phyloP scores from a whole-genome alignment of 2,797 vertebrate genomes.

The Apogon hyalosoma region DNA sequence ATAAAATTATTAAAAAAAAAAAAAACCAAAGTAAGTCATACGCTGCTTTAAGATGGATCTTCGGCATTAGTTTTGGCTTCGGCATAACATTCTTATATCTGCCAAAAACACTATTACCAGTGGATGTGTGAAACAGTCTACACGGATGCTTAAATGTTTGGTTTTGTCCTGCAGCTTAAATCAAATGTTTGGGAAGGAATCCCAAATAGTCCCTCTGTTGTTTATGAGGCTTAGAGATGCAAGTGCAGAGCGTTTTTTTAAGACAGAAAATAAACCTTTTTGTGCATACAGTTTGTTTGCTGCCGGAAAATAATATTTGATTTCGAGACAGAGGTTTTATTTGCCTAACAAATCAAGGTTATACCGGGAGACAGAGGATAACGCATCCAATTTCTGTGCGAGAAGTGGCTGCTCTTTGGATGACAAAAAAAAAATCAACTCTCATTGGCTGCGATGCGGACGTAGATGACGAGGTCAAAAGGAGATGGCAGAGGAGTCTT shows the following conservation, averaged over 20 bases:
- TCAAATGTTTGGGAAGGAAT: slow-evolving; percentile 41
- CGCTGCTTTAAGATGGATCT: background rate
- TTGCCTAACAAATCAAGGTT: slow-evolving; percentile 60
- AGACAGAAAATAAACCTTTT: slow-evolving; percentile 13
- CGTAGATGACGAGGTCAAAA: slow-evolving; percentile 72
- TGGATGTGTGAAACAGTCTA: slow-evolving; percentile 18
- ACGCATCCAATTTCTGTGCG: slow-evolving; percentile 50
- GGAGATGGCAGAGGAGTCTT: slow-evolving; percentile 70
- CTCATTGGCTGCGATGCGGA: slow-evolving; percentile 32
- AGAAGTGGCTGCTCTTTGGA: slow-evolving; percentile 25
- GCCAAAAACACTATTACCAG: slow-evolving; percentile 4
- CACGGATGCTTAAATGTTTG: slow-evolving; percentile 37
- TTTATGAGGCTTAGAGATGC: slow-evolving; percentile 42
- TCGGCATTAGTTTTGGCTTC: background rate
- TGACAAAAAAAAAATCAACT: slow-evolving; percentile 53
- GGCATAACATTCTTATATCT: background rate
- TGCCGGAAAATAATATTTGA: slow-evolving; percentile 45
- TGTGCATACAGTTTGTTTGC: slow-evolving; percentile 23
- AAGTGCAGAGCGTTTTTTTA: slow-evolving; percentile 17
- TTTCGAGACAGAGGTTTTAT: slow-evolving; percentile 47
- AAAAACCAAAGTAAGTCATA: no score
- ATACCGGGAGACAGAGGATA: slow-evolving; percentile 46
- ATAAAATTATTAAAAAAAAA: no score
- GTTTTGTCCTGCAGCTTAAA: slow-evolving; percentile 41
- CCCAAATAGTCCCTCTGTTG: slow-evolving; percentile 32